Percentiles rank a stretch among this genome's conserved stretches.
phyloP scores from a whole-genome alignment of 2,888 invertebrate species.

The Melipona bicolor region DNA sequence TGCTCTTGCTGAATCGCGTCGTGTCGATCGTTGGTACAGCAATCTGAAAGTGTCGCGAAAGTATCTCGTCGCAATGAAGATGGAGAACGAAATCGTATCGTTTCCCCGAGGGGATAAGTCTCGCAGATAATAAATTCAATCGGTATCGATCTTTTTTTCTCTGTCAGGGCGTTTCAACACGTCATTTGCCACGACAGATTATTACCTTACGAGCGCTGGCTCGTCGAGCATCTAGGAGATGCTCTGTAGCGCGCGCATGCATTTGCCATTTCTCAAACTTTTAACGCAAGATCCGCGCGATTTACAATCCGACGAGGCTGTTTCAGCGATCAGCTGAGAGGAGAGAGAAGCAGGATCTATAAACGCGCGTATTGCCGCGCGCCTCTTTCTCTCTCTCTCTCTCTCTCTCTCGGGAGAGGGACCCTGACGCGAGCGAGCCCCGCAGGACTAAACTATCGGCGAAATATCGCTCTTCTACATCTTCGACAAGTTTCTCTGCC shows the following conservation, averaged over 20 bases:
- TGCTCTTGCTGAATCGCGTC: neutral
- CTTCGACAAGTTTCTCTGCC: conserved; percentile 37
- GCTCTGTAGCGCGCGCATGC: neutral
- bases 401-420: neutral
- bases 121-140: neutral
- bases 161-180: conserved; percentile 15
- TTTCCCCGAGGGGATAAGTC: neutral
- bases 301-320: conserved; percentile 26
- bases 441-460: conserved; percentile 40
- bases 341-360: conserved; percentile 11
- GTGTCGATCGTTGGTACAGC: neutral
- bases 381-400: neutral
- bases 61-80: too few species aligned
- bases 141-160: too few species aligned
- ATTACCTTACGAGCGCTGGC: conserved; percentile 11
- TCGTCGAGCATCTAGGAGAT: neutral
- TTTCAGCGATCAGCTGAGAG: conserved; percentile 14
- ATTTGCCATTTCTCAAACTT: conserved; percentile 31
- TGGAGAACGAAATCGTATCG: too few species aligned
- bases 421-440: conserved; percentile 3
- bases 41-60: too few species aligned
- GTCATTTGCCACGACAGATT: conserved; percentile 1
- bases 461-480: conserved; percentile 60
- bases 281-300: conserved; percentile 14
- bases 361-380: neutral